Evolutionary conservation across 2,113 vertebrate species (phyloP).

Genomic region (Mesoclemmys tuberculata): DNA sequence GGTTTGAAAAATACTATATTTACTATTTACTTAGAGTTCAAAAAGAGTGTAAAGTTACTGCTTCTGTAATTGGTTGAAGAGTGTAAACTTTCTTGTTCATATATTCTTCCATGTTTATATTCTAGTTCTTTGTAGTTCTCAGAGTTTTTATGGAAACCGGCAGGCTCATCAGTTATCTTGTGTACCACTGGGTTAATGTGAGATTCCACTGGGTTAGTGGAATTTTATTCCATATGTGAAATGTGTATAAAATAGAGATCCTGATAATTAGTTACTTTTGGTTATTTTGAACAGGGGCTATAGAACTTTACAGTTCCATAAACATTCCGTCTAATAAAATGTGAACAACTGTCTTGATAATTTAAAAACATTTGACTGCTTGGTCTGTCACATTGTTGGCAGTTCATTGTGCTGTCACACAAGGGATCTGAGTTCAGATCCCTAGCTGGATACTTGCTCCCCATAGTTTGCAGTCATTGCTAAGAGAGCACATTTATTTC

Average conservation of each 20-base stretch:
- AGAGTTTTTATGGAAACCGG: not conserved
- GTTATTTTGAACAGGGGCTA: too few relatives aligned
- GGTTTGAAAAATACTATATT: not conserved
- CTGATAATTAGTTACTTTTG: too few relatives aligned
- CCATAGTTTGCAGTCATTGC: not conserved
- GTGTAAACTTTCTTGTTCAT: not conserved
- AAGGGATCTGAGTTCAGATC: not conserved
- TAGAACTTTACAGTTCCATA: not conserved
- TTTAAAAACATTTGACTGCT: not conserved
- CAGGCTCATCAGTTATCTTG: too few relatives aligned
- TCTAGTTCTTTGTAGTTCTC: not conserved
- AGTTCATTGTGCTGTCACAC: not conserved
- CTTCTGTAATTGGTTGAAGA: constrained; percentile 19
- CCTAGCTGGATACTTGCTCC: not conserved
- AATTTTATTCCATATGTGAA: too few relatives aligned
- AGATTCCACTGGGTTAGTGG: too few relatives aligned
- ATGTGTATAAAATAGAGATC: too few relatives aligned
- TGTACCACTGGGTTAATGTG: too few relatives aligned
- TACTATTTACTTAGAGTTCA: not conserved
- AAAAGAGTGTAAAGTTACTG: not conserved
- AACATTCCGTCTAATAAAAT: not conserved
- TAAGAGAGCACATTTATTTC: not conserved
- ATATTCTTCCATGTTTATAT: not conserved
- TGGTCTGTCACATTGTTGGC: not conserved
- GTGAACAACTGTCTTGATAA: not conserved